Conservation (phyloP, 2,113 vertebrate genomes). For the Diadophis punctatus region DNA sequence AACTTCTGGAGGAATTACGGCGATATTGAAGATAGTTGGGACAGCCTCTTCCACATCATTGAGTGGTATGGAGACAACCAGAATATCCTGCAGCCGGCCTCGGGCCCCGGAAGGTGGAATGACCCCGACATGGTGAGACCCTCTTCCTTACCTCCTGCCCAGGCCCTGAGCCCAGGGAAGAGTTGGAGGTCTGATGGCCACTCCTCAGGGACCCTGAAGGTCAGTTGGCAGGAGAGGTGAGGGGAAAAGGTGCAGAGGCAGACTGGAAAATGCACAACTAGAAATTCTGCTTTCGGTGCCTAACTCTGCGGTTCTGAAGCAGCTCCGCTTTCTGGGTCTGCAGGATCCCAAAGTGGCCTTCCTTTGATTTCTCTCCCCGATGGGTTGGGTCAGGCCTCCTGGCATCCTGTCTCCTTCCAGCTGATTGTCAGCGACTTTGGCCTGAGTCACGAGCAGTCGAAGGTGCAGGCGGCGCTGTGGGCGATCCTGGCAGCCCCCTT, state of each 20-base stretch:
- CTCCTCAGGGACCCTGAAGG: background rate
- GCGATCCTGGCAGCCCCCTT: slow-evolving; percentile 36
- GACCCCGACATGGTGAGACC: slow-evolving; percentile 48
- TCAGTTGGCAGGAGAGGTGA: background rate
- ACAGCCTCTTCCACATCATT: slow-evolving; percentile 35
- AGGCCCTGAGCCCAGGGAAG: background rate
- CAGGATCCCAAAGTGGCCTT: background rate
- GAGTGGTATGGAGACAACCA: slow-evolving; percentile 48
- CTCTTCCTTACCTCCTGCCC: background rate
- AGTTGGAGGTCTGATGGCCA: background rate
- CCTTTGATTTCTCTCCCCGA: background rate
- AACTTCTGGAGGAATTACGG: slow-evolving; percentile 54
- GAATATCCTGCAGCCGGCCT: slow-evolving; percentile 26
- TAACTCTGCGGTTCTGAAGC: background rate
- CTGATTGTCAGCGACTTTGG: slow-evolving; percentile 40
- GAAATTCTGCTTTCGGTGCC: background rate
- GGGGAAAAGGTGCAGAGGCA: background rate
- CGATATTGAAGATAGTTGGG: slow-evolving; percentile 51
- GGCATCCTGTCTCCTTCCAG: background rate
- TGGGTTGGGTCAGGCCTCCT: background rate
- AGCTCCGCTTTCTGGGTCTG: background rate
- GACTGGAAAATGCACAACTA: background rate
- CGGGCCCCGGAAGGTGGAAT: slow-evolving; percentile 50
- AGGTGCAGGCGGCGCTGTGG: slow-evolving; percentile 29
- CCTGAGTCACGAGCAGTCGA: slow-evolving; percentile 29